Conservation (phyloP, 2,113 vertebrate genomes). For the Donacobius atricapilla region DNA sequence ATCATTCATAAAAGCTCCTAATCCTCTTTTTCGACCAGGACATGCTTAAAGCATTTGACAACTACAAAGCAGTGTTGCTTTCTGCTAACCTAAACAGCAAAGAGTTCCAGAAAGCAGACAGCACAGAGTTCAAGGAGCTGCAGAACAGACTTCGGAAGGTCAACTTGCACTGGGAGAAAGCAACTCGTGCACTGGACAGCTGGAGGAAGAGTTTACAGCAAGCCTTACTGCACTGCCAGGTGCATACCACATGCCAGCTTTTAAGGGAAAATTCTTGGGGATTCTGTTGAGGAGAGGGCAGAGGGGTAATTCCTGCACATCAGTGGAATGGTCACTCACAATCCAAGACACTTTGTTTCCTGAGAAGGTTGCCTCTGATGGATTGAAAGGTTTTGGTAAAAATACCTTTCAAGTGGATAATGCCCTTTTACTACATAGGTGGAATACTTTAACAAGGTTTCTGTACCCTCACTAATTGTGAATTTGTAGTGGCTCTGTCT, state of each 20-base stretch:
- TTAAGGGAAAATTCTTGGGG: background rate
- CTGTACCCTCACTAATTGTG: background rate
- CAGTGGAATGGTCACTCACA: background rate
- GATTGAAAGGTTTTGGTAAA: background rate
- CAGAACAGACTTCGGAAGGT: conserved; percentile 74
- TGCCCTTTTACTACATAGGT: background rate
- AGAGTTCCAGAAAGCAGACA: conserved; percentile 72
- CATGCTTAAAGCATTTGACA: conserved; percentile 80
- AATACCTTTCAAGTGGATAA: background rate
- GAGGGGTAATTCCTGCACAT: background rate
- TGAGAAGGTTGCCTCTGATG: background rate
- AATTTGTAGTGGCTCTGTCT: background rate
- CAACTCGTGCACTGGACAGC: conserved; percentile 68
- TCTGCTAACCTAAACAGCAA: conserved; percentile 79
- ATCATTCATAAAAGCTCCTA: background rate
- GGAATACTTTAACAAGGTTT: background rate
- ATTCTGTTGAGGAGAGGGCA: background rate
- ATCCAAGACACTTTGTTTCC: background rate
- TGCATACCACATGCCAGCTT: background rate
- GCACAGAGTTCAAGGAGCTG: conserved; percentile 75
- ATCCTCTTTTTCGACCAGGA: conserved; percentile 70
- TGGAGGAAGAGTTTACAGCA: conserved; percentile 79
- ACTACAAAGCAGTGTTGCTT: conserved; percentile 85
- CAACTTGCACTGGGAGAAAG: conserved; percentile 83
- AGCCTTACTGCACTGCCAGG: conserved; percentile 86